Conservation (phyloP, 2,888 invertebrate genomes). For the Sclerodermus sp. region DNA sequence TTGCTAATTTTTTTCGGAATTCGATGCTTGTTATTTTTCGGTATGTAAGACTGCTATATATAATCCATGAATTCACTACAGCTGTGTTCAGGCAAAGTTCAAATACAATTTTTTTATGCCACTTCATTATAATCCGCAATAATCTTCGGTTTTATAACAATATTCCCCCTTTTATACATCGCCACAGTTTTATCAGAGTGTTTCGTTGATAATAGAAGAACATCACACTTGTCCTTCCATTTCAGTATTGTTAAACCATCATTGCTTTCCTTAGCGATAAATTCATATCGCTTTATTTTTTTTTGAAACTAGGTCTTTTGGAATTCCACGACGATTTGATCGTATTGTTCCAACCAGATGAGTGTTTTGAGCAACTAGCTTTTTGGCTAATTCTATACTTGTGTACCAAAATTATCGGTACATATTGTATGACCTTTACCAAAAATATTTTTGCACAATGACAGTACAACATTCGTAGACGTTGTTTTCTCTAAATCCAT, state of each 20-base stretch:
- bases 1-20: too few relatives aligned
- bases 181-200: slow-evolving; percentile 3
- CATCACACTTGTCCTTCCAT: slow-evolving; percentile 4
- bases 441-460: slow-evolving; percentile 29
- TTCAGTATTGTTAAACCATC: slow-evolving; percentile 6
- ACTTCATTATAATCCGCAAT: slow-evolving; percentile 3
- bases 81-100: too few relatives aligned
- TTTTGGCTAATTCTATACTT: slow-evolving; percentile 25
- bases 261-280: background rate
- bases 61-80: too few relatives aligned
- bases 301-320: background rate
- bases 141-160: background rate
- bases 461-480: slow-evolving; percentile 35
- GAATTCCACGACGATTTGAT: too few relatives aligned
- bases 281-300: background rate
- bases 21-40: too few relatives aligned
- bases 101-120: slow-evolving; percentile 8
- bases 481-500: slow-evolving; percentile 28
- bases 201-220: slow-evolving; percentile 2
- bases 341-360: slow-evolving; percentile 33
- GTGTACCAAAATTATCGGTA: slow-evolving; percentile 41
- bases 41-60: too few relatives aligned
- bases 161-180: slow-evolving; percentile 1
- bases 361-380: slow-evolving; percentile 31
- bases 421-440: slow-evolving; percentile 31